A percentile compares a stretch with the other conserved stretches of the same genome.
phyloP scores from a whole-genome alignment of 2,797 vertebrate genomes.

The Rhinatrema bivittatum region DNA sequence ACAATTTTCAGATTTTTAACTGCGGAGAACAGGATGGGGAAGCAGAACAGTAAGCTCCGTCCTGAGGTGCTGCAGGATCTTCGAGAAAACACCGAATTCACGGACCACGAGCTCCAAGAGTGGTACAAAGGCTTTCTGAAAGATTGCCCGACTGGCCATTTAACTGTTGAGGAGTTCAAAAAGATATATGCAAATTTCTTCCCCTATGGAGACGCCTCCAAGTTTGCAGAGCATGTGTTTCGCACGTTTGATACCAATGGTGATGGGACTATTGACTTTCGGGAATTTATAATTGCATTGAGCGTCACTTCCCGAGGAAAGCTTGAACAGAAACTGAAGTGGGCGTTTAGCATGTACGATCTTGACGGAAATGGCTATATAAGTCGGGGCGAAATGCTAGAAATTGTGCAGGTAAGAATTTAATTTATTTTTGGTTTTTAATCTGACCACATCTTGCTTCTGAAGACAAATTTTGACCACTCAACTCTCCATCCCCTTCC shows the following conservation, averaged over 20 bases:
- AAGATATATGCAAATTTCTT: conserved; percentile 84
- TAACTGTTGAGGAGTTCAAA: conserved; percentile 81
- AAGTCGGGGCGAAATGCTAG: conserved; percentile 77
- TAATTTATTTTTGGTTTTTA: fast-evolving
- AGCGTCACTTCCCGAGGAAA: conserved; percentile 75
- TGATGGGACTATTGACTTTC: conserved; percentile 76
- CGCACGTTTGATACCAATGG: conserved; percentile 77
- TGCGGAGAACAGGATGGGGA: conserved; percentile 58
- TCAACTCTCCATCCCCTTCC: no score
- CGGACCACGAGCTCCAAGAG: conserved; percentile 77
- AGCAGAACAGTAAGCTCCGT: conserved; percentile 79
- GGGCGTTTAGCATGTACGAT: conserved; percentile 82
- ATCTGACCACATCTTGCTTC: no score
- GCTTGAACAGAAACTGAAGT: conserved; percentile 79
- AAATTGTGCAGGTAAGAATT: conserved; percentile 72
- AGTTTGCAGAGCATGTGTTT: conserved; percentile 79
- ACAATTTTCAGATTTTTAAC: conserved; percentile 27
- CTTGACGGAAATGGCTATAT: conserved; percentile 82
- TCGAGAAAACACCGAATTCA: conserved; percentile 77
- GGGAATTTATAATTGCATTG: conserved; percentile 80
- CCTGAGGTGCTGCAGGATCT: conserved; percentile 78
- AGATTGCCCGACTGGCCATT: conserved; percentile 76
- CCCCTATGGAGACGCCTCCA: conserved; percentile 72
- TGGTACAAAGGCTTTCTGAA: conserved; percentile 85
- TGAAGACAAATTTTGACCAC: no score